A percentile compares a stretch with the other conserved stretches of the same genome.
Conservation (phyloP, 1,140 invertebrate genomes). For the Diplogasteroides magnus region DNA sequence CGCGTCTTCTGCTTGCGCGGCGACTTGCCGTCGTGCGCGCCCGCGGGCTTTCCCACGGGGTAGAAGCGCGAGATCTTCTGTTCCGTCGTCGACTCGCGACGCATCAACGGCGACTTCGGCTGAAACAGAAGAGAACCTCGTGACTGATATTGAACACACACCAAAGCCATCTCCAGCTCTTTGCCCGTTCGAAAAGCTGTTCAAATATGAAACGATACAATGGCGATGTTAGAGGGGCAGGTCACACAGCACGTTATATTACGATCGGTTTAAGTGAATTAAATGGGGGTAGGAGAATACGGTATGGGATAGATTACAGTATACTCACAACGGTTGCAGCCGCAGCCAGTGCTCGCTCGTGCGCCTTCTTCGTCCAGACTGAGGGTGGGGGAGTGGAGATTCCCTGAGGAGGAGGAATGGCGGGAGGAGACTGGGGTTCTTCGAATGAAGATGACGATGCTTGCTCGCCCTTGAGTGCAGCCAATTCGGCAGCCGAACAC, state of each 20-base stretch:
- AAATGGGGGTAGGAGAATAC: too few relatives aligned
- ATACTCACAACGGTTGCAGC: constrained; percentile 40
- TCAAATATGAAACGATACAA: too few relatives aligned
- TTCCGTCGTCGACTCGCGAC: constrained; percentile 58
- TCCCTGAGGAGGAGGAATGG: constrained; percentile 5
- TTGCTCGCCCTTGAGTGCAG: constrained; percentile 37
- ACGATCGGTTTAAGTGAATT: constrained; percentile 35
- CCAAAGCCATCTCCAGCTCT: too few relatives aligned
- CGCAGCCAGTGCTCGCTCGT: constrained; percentile 54
- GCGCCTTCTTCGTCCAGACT: constrained; percentile 48
- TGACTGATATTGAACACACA: too few relatives aligned
- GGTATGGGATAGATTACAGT: too few relatives aligned
- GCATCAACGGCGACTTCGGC: constrained; percentile 46
- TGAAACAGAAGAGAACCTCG: constrained; percentile 26
- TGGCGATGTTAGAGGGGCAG: too few relatives aligned
- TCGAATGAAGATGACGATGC: constrained; percentile 32
- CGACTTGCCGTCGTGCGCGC: constrained; percentile 61
- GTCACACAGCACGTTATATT: background rate
- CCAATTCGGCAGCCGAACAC: constrained; percentile 25
- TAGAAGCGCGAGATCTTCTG: constrained; percentile 73
- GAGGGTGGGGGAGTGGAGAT: constrained; percentile 31
- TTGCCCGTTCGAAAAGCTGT: too few relatives aligned
- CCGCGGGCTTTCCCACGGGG: constrained; percentile 67
- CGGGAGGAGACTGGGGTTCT: constrained; percentile 31
- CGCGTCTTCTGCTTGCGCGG: constrained; percentile 80